Percentiles rank a stretch among this genome's conserved stretches.
phyloP scores from a whole-genome alignment of 2,888 invertebrate genomes.

The Amphipoea oculea region DNA sequence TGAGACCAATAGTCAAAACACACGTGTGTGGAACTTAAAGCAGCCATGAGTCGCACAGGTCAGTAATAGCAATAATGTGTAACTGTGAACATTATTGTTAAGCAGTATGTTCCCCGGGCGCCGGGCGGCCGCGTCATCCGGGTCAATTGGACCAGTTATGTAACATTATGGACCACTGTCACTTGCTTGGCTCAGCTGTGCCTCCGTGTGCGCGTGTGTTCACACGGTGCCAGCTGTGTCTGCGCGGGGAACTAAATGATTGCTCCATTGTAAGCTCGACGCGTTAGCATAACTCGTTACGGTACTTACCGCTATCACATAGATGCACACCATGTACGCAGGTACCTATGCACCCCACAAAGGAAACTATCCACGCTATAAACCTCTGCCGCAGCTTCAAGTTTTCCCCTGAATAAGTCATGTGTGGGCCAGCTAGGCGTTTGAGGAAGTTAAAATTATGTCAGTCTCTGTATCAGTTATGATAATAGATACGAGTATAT shows the following conservation, averaged over 20 bases:
- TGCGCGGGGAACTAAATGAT: constrained; percentile 48
- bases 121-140: constrained; percentile 74
- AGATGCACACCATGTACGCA: neutral
- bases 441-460: neutral
- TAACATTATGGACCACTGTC: constrained; percentile 71
- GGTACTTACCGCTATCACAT: constrained; percentile 6
- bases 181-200: constrained; percentile 57
- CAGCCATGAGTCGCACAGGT: constrained; percentile 42
- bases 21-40: constrained; percentile 41
- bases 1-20: constrained; percentile 42
- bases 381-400: neutral
- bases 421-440: neutral
- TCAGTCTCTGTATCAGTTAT: neutral
- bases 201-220: constrained; percentile 32
- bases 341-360: neutral
- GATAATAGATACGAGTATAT: too few species aligned
- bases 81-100: constrained; percentile 44
- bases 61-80: constrained; percentile 25
- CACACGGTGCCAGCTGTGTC: constrained; percentile 14
- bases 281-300: constrained; percentile 24
- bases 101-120: constrained; percentile 31
- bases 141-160: constrained; percentile 82
- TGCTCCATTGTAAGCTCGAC: constrained; percentile 25
- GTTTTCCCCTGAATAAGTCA: neutral
- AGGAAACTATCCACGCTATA: neutral